Conservation (phyloP, 2,888 invertebrate genomes). For the Trachelus stipa region DNA sequence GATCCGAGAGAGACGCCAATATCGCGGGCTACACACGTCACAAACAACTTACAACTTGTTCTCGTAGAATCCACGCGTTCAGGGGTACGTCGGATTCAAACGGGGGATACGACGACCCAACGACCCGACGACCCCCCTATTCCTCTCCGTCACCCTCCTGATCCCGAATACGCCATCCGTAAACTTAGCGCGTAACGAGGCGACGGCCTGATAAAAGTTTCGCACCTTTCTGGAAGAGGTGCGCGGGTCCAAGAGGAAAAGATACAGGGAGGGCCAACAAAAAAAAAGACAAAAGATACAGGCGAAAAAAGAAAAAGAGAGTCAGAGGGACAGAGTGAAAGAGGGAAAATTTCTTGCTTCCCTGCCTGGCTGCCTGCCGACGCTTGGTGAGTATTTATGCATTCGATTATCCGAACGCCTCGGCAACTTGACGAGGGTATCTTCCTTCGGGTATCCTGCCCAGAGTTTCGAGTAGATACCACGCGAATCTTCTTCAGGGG, state of each 20-base stretch:
- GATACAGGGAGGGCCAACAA: background rate
- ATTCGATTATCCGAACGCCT: constrained; percentile 7
- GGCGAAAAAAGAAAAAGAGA: background rate
- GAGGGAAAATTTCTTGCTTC: constrained; percentile 7
- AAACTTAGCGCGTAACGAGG: constrained; percentile 1
- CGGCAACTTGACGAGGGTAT: constrained; percentile 6
- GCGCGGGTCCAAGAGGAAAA: background rate
- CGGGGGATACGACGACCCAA: background rate
- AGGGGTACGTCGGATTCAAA: background rate
- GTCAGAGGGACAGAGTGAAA: background rate
- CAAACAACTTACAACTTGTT: background rate
- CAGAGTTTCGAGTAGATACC: background rate
- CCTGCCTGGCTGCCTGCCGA: background rate
- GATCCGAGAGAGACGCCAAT: background rate
- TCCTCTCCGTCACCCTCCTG: background rate
- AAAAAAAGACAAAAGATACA: background rate
- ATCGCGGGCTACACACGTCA: background rate
- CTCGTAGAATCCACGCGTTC: background rate
- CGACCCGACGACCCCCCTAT: background rate
- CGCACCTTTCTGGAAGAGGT: background rate
- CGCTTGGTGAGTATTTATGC: constrained; percentile 6
- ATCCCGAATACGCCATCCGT: background rate
- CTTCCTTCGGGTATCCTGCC: background rate
- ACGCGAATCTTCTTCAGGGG: background rate
- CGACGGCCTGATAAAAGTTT: constrained; percentile 7